phyloP scores from a whole-genome alignment of 2,888 invertebrate species.

The Lamellibrachia columna region DNA sequence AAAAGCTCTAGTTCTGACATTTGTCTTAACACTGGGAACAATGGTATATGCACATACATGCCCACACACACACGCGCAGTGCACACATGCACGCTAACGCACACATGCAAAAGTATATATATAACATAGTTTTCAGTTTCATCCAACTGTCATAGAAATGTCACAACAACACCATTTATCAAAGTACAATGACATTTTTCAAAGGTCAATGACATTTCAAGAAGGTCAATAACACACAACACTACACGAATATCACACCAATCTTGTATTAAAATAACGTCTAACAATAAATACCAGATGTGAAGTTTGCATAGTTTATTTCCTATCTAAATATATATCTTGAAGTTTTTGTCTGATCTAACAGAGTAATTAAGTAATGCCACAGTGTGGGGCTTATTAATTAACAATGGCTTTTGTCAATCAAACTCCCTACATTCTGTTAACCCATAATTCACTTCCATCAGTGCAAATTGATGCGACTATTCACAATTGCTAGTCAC shows the following conservation, averaged over 20 bases:
- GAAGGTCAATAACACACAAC: neutral
- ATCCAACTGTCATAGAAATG: neutral
- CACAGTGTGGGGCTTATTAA: neutral
- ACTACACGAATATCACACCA: neutral
- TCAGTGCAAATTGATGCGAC: neutral
- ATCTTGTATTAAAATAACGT: neutral
- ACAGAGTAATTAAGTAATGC: slow-evolving; percentile 1
- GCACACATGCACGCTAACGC: no score
- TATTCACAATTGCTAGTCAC: neutral
- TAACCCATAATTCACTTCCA: neutral
- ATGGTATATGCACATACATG: no score
- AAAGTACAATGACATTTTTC: neutral
- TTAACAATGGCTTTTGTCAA: neutral
- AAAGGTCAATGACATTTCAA: neutral
- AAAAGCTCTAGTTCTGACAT: no score
- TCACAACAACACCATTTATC: neutral
- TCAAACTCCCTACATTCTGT: neutral
- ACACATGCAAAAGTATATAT: neutral
- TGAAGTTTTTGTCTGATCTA: neutral
- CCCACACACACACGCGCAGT: no score
- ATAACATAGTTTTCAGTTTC: neutral
- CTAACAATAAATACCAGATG: neutral
- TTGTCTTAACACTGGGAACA: no score
- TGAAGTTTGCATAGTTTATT: neutral
- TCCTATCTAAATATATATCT: neutral